phyloP scores from a whole-genome alignment of 1,140 invertebrate genomes.

The Neodiprion virginianus region DNA sequence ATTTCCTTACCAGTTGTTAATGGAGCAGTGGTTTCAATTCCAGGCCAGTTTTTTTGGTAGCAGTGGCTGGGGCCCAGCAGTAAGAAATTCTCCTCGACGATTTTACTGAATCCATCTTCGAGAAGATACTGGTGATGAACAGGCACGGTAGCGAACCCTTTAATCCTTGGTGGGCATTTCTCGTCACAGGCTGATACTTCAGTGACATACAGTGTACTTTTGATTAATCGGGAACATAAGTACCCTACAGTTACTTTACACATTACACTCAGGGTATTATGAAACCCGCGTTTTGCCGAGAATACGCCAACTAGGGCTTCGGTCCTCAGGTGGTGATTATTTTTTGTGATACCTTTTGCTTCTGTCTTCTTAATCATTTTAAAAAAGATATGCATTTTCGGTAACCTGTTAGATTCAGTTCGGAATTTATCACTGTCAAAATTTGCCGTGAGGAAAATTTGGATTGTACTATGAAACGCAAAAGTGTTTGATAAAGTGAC shows the following conservation, averaged over 20 bases:
- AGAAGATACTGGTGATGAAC: not conserved
- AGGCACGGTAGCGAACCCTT: not conserved
- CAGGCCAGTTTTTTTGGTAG: too few species aligned
- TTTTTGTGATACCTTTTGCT: constrained; percentile 2
- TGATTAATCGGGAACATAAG: not conserved
- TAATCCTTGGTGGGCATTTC: not conserved
- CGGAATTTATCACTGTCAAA: not conserved
- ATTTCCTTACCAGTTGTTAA: too few species aligned
- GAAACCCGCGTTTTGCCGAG: not conserved
- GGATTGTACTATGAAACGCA: constrained; percentile 3
- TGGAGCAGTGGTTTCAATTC: too few species aligned
- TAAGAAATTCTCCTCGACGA: not conserved
- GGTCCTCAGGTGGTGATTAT: not conserved
- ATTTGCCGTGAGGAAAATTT: constrained; percentile 3
- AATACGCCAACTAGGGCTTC: not conserved
- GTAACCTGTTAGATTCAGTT: not conserved
- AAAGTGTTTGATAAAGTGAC: not conserved
- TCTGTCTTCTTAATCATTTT: not conserved
- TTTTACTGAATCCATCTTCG: not conserved
- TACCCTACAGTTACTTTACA: not conserved
- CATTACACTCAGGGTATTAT: not conserved
- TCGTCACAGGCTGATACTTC: not conserved
- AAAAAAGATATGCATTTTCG: not conserved
- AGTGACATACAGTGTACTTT: not conserved
- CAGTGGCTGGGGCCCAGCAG: not conserved